Evolutionary conservation across 2,888 invertebrate species (phyloP).

Genomic region (Luperina testacea): DNA sequence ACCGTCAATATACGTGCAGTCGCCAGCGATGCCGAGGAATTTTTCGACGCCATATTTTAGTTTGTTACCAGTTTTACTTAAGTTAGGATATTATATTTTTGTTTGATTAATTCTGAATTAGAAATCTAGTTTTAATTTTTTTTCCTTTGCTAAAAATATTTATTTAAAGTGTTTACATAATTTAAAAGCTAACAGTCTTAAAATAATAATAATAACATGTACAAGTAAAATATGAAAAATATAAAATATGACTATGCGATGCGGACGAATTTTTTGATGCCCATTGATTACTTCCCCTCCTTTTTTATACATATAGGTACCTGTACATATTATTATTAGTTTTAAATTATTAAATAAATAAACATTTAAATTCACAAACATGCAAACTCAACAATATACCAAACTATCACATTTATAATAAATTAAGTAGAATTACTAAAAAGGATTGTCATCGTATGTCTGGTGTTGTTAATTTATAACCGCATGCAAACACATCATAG

Average conservation of each 20-base stretch:
- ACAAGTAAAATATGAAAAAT: no score
- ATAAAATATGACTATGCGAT: no score
- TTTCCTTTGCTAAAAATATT: no score
- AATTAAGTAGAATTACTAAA: no score
- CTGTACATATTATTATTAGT: no score
- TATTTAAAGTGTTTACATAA: no score
- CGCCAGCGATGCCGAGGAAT: neutral
- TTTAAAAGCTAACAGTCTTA: no score
- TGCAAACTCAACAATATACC: neutral
- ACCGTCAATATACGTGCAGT: neutral
- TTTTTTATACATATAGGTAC: no score
- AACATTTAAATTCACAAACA: neutral
- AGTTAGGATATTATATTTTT: no score
- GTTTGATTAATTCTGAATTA: neutral
- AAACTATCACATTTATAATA: neutral
- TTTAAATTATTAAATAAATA: neutral
- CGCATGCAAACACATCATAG: neutral
- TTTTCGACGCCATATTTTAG: neutral
- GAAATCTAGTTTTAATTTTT: neutral
- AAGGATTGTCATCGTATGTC: neutral
- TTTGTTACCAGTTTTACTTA: neutral
- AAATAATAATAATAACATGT: no score
- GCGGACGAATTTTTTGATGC: no score
- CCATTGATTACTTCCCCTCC: no score
- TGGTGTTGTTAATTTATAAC: neutral